phyloP scores from a whole-genome alignment of 2,797 vertebrate genomes.

The Macropodus opercularis region DNA sequence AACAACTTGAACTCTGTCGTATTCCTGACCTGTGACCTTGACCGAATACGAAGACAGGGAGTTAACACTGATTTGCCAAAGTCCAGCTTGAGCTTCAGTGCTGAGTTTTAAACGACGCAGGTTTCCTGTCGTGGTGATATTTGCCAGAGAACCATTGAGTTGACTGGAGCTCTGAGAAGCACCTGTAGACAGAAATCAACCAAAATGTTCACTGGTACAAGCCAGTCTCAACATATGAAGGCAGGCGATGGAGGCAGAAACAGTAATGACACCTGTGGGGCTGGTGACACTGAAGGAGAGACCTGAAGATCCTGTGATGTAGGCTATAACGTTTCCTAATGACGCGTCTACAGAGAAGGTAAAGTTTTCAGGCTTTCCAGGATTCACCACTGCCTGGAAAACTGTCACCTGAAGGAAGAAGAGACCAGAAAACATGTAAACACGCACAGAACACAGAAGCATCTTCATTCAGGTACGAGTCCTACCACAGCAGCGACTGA shows the following conservation, averaged over 20 bases:
- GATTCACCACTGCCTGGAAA: constrained; percentile 61
- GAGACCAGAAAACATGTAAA: too few relatives aligned
- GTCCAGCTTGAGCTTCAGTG: constrained; percentile 55
- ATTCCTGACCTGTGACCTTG: constrained; percentile 71
- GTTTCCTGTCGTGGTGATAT: constrained; percentile 66
- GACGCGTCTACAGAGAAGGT: constrained; percentile 67
- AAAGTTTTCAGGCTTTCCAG: constrained; percentile 58
- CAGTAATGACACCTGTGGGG: constrained; percentile 61
- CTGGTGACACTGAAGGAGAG: constrained; percentile 68
- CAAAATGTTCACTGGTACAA: background rate
- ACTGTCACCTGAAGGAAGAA: constrained; percentile 79
- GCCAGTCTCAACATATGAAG: background rate
- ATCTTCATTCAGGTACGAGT: background rate
- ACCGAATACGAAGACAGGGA: constrained; percentile 62
- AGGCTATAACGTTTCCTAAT: constrained; percentile 61
- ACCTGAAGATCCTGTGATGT: constrained; percentile 69
- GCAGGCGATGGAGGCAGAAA: background rate
- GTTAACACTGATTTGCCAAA: constrained; percentile 67
- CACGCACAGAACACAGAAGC: fast-evolving
- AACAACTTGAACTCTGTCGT: background rate
- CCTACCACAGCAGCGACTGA: constrained; percentile 62
- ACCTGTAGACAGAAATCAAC: constrained; percentile 46
- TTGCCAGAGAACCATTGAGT: constrained; percentile 61
- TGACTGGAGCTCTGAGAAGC: constrained; percentile 60
- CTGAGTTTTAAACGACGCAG: constrained; percentile 60